A percentile compares a stretch with the other conserved stretches of the same genome.
phyloP scores from a whole-genome alignment of 1,140 invertebrate species.

The Drosophila simulans region DNA sequence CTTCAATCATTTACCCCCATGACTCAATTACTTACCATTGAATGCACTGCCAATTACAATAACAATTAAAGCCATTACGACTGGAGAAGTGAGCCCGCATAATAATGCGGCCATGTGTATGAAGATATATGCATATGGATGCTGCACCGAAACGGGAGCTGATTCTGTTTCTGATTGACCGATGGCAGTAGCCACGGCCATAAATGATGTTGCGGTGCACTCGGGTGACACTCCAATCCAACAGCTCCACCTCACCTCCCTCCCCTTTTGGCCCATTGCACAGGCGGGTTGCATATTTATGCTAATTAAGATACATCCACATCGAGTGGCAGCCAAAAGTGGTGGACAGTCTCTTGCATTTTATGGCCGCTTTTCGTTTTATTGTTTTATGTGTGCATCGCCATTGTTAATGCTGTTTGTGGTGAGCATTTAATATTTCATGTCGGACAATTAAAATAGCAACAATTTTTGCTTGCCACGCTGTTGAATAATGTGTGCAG shows the following conservation, averaged over 20 bases:
- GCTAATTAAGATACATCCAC: slow-evolving; percentile 81
- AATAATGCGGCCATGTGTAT: slow-evolving; percentile 18
- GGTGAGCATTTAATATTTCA: slow-evolving; percentile 70
- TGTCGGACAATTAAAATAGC: slow-evolving; percentile 56
- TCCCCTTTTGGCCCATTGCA: slow-evolving; percentile 34
- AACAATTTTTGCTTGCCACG: slow-evolving; percentile 44
- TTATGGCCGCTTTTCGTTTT: slow-evolving; percentile 71
- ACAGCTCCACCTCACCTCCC: slow-evolving; percentile 13
- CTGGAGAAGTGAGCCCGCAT: slow-evolving; percentile 35
- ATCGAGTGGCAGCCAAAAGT: slow-evolving; percentile 50
- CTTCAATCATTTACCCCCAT: slow-evolving; percentile 38
- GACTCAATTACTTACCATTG: slow-evolving; percentile 60
- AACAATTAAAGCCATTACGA: slow-evolving; percentile 52
- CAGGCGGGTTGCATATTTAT: slow-evolving; percentile 66
- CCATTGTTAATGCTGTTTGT: slow-evolving; percentile 72
- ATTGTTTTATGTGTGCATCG: slow-evolving; percentile 50
- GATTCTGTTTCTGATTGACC: slow-evolving; percentile 47
- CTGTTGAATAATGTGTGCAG: slow-evolving; percentile 57
- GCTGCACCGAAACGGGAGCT: slow-evolving; percentile 31
- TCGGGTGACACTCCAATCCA: slow-evolving; percentile 11
- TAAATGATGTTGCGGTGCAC: slow-evolving; percentile 34
- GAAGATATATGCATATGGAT: background rate
- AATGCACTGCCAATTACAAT: slow-evolving; percentile 71
- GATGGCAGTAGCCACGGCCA: slow-evolving; percentile 16
- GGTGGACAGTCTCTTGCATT: slow-evolving; percentile 65